phyloP scores from a whole-genome alignment of 2,888 invertebrate species.

The Drosophila cognata region DNA sequence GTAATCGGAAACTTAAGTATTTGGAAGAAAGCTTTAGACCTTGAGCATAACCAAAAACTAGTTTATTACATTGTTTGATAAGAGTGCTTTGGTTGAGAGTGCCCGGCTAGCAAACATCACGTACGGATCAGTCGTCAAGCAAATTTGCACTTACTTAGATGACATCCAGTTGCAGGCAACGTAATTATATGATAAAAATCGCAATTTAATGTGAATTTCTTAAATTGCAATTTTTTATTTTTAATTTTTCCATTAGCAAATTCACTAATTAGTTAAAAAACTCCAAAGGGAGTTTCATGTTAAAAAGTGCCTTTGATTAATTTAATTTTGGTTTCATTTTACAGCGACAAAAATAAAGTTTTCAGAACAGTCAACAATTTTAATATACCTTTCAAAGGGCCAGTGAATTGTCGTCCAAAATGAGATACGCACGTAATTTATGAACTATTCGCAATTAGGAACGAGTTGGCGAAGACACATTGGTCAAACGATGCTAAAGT shows the following conservation, averaged over 20 bases:
- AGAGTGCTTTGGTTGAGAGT: neutral
- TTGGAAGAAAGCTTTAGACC: neutral
- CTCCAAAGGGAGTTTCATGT: neutral
- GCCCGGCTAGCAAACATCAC: neutral
- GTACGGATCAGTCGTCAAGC: neutral
- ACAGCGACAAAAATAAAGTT: neutral
- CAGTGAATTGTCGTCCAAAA: slow-evolving; percentile 2
- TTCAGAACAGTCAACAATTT: neutral
- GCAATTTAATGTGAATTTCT: neutral
- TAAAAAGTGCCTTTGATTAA: neutral
- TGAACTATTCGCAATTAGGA: slow-evolving; percentile 33
- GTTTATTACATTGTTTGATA: neutral
- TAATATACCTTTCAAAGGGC: neutral
- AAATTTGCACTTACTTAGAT: neutral
- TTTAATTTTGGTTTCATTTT: neutral
- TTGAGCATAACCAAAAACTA: neutral
- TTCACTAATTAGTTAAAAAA: neutral
- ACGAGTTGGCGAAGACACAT: slow-evolving; percentile 3
- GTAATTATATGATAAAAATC: neutral
- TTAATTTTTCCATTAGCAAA: too few relatives aligned
- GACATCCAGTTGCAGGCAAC: neutral
- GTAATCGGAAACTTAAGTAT: neutral
- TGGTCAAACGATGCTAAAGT: neutral
- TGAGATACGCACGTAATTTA: slow-evolving; percentile 27
- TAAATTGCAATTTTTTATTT: neutral